A percentile compares a stretch with the other conserved stretches of the same genome.
These are phyloP conservation scores for Triops longicaudatus DNA, from an alignment of 1,140 invertebrate species.

Conservation along the genomic window DNA sequence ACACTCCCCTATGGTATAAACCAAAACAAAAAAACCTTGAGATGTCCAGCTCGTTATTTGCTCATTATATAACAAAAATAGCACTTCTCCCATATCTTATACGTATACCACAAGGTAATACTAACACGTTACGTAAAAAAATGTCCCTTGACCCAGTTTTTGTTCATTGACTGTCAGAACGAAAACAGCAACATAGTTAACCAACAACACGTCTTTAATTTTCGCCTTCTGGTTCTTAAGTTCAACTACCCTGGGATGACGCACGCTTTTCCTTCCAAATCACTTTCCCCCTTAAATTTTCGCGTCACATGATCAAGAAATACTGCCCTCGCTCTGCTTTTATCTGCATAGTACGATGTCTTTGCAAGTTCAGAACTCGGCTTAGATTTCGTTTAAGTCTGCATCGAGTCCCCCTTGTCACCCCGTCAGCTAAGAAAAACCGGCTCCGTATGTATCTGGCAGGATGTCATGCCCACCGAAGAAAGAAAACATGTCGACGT, in stretches of 20 bases:
- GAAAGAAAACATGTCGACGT: not conserved
- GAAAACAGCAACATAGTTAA: not conserved
- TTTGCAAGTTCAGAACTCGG: not conserved
- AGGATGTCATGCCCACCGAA: not conserved
- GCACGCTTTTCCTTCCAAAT: not conserved
- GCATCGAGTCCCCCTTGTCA: not conserved
- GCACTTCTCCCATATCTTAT: not conserved
- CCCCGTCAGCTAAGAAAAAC: not conserved
- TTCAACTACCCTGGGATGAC: not conserved
- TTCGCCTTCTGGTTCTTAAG: not conserved
- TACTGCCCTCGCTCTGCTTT: not conserved
- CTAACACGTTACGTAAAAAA: not conserved
- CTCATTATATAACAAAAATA: not conserved
- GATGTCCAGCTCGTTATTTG: not conserved
- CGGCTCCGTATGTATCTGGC: not conserved
- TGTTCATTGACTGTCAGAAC: not conserved
- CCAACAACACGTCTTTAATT: not conserved
- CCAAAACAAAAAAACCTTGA: slow-evolving; percentile 17
- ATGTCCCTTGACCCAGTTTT: slow-evolving; percentile 18
- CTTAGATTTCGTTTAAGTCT: not conserved
- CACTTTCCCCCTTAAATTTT: not conserved
- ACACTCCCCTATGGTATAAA: slow-evolving; percentile 32
- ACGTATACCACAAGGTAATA: not conserved
- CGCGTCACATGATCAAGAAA: not conserved
- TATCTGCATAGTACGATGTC: not conserved